phyloP scores from a whole-genome alignment of 1,140 invertebrate genomes.

The Watersipora subatra region DNA sequence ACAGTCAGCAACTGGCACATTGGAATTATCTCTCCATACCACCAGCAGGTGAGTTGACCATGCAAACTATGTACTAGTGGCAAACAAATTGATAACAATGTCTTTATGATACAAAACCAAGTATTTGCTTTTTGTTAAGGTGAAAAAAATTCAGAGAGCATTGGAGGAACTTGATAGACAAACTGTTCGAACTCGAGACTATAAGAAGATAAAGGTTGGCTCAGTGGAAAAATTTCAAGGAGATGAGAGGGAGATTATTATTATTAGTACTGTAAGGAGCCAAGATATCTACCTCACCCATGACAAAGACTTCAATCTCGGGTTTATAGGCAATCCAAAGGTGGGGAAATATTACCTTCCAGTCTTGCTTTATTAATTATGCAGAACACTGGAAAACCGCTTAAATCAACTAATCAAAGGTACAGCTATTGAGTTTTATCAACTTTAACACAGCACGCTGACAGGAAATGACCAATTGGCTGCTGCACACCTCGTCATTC shows the following conservation, averaged over 20 bases:
- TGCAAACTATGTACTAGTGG: too few relatives aligned
- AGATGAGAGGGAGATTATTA: conserved; percentile 65
- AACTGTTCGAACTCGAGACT: too few relatives aligned
- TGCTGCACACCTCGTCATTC: not conserved
- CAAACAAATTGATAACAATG: too few relatives aligned
- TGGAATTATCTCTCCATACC: conserved; percentile 77
- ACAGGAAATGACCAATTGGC: not conserved
- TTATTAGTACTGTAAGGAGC: conserved; percentile 63
- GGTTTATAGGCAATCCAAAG: conserved; percentile 14
- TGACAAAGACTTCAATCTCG: conserved; percentile 9
- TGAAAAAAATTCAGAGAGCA: too few relatives aligned
- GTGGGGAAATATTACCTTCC: not conserved
- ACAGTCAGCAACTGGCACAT: conserved; percentile 53
- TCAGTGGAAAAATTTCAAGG: conserved; percentile 89
- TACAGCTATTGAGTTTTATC: not conserved
- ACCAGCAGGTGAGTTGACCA: conserved; percentile 60
- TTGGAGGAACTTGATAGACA: too few relatives aligned
- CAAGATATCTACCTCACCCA: not conserved
- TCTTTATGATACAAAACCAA: too few relatives aligned
- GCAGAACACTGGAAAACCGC: not conserved
- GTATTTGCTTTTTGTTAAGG: too few relatives aligned
- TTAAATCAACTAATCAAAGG: not conserved
- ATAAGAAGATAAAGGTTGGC: conserved; percentile 51
- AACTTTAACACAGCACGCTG: not conserved
- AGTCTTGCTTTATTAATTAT: not conserved